Evolutionary conservation across 2,113 vertebrate species (phyloP).

Genomic region (Eurypyga helias): DNA sequence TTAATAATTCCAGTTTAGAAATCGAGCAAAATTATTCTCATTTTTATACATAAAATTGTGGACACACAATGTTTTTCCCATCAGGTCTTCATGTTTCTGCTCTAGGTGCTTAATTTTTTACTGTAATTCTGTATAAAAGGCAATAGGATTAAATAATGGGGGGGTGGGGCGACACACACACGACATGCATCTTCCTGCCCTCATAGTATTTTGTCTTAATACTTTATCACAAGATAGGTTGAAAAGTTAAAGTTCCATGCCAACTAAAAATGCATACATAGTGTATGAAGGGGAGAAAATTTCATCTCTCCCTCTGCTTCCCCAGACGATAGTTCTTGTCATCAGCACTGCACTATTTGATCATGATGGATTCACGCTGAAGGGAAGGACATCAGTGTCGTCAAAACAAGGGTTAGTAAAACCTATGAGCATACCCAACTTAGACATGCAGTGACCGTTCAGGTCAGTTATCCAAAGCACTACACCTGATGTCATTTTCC

Average conservation of each 20-base stretch:
- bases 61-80: not conserved
- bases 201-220: not conserved
- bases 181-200: not conserved
- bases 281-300: not conserved
- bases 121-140: not conserved
- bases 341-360: not conserved
- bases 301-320: not conserved
- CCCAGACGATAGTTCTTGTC: not conserved
- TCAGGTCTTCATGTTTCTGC: not conserved
- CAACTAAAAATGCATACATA: fast-evolving
- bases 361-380: not conserved
- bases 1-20: not conserved
- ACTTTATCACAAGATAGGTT: not conserved
- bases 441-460: not conserved
- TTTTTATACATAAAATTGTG: not conserved
- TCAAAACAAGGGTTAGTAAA: not conserved
- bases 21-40: not conserved
- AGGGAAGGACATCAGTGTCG: not conserved
- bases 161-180: too few species aligned
- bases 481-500: not conserved
- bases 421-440: not conserved
- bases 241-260: not conserved
- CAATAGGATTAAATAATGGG: not conserved
- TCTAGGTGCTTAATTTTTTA: not conserved
- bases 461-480: not conserved